Evolutionary conservation across 92 coral and sea anemone genomes (phyloP).

Genomic region (Montipora capitata): DNA sequence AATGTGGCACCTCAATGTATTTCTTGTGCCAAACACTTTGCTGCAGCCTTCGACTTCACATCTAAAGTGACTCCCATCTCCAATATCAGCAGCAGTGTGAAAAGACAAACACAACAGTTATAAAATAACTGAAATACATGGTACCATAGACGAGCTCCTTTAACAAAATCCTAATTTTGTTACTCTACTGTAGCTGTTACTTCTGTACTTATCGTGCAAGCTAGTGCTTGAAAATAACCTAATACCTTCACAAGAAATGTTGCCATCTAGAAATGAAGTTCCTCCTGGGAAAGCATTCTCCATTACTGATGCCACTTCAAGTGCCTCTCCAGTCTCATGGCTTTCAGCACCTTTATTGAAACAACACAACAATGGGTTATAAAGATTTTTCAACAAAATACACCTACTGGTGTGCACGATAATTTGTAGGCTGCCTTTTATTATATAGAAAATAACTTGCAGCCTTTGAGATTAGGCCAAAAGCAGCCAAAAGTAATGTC

Average conservation of each 20-base stretch:
- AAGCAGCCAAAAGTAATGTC: no score
- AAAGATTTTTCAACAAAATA: no score
- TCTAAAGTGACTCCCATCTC: constrained; percentile 87
- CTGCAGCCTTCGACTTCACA: constrained; percentile 82
- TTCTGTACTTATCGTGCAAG: no score
- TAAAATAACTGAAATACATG: no score
- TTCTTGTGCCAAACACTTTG: constrained; percentile 90
- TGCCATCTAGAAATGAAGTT: constrained; percentile 80
- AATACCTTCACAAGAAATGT: constrained; percentile 91
- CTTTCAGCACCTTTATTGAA: constrained; percentile 24
- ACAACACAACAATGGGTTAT: not conserved
- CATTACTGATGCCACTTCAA: constrained; percentile 74
- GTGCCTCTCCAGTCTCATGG: constrained; percentile 69
- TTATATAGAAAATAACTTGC: no score
- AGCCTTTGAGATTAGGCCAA: no score
- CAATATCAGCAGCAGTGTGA: constrained; percentile 78
- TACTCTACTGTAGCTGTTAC: no score
- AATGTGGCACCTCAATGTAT: constrained; percentile 88
- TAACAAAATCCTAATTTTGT: no score
- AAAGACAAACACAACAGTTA: not conserved
- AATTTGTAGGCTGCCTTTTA: no score
- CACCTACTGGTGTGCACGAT: no score
- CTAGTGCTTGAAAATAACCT: not conserved
- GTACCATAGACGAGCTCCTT: no score
- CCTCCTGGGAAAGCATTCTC: constrained; percentile 77